These are phyloP conservation scores for Tipula lateralis DNA, from an alignment of 2,888 invertebrate genomes.

Conservation along the genomic window DNA sequence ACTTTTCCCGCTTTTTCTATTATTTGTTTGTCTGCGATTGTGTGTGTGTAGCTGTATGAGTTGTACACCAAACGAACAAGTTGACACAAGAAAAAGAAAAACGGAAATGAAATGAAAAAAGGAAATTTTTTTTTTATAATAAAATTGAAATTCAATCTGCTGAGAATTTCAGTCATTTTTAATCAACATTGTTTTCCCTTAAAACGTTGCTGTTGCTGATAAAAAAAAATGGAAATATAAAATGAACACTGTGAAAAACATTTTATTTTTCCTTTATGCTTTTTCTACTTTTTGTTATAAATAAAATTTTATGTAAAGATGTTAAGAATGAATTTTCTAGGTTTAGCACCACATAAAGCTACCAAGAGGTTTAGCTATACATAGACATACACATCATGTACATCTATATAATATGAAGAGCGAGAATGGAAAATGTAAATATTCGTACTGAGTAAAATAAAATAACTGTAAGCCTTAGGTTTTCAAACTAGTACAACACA, in stretches of 20 bases:
- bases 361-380: not conserved
- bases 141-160: not conserved
- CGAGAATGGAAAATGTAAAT: not conserved
- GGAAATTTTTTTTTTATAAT: not conserved
- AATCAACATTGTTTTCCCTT: not conserved
- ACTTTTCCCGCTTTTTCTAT: not conserved
- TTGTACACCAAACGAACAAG: not conserved
- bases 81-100: not conserved
- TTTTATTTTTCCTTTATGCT: not conserved
- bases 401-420: not conserved
- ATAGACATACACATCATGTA: too few species aligned
- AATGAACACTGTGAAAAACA: not conserved
- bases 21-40: not conserved
- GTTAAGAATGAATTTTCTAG: not conserved
- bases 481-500: not conserved
- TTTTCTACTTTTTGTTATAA: not conserved
- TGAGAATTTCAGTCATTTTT: conserved; percentile 1
- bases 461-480: not conserved
- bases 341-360: not conserved
- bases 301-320: conserved; percentile 2
- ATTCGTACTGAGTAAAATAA: not conserved
- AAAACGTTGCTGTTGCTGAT: not conserved
- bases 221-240: not conserved
- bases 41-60: not conserved
- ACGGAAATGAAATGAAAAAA: not conserved